These are phyloP conservation scores for Sebastes elongatus DNA, from an alignment of 2,797 vertebrate genomes.

Conservation along the genomic window DNA sequence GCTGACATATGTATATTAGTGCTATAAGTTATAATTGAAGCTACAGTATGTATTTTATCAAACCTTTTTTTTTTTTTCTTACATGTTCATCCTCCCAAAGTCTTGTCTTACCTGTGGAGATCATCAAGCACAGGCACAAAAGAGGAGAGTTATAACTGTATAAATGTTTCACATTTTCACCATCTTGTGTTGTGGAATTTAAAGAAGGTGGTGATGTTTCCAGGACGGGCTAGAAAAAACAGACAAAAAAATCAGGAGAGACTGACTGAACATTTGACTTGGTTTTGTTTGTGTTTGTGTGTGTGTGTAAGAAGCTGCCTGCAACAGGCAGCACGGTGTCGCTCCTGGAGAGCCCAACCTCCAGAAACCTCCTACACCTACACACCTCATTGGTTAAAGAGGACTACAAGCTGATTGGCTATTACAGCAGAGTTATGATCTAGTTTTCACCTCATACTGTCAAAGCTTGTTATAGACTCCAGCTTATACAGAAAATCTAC, in stretches of 20 bases:
- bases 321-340: constrained; percentile 26
- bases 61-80: not conserved
- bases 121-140: not conserved
- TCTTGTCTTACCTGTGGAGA: not conserved
- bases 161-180: not conserved
- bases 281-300: not conserved
- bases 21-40: not conserved
- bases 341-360: constrained; percentile 76
- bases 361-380: constrained; percentile 53
- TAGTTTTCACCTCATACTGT: not conserved
- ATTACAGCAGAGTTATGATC: not conserved
- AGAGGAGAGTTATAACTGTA: not conserved
- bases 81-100: not conserved
- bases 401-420: constrained; percentile 24
- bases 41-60: not conserved
- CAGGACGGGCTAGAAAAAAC: not conserved
- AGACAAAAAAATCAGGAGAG: not conserved
- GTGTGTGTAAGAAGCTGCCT: constrained; percentile 20
- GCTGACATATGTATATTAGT: not conserved
- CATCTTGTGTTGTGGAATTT: constrained; percentile 1
- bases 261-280: constrained; percentile 7
- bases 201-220: not conserved
- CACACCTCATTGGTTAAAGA: constrained; percentile 39
- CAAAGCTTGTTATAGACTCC: constrained; percentile 14
- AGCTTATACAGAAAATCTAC: not conserved